These are phyloP conservation scores for Andrena bicolor DNA, from an alignment of 2,888 invertebrate species.

Conservation along the genomic window DNA sequence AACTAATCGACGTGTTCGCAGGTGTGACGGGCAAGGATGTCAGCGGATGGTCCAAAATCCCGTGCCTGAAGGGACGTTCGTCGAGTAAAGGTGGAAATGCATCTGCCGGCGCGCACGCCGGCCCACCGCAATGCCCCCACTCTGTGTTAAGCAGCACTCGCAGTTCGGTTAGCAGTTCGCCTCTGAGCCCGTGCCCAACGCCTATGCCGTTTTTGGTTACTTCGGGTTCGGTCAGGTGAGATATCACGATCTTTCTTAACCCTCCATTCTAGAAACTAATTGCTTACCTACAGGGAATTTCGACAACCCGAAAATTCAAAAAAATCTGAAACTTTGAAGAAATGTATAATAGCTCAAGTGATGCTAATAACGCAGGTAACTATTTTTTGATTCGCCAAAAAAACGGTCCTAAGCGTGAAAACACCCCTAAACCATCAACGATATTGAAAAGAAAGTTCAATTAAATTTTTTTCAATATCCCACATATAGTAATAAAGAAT, in stretches of 20 bases:
- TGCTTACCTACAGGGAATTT: no score
- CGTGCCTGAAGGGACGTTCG: constrained; percentile 78
- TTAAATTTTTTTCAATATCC: no score
- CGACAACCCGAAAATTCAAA: no score
- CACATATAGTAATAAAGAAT: no score
- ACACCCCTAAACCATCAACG: no score
- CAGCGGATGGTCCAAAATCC: constrained; percentile 80
- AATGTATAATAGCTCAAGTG: no score
- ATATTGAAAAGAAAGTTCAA: no score
- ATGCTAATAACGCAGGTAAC: no score
- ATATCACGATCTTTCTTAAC: background rate
- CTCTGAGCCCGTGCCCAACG: constrained; percentile 90
- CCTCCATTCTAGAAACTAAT: no score
- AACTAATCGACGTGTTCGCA: constrained; percentile 55
- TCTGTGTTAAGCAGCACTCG: constrained; percentile 89
- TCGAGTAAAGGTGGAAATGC: constrained; percentile 82
- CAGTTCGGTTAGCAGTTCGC: constrained; percentile 88
- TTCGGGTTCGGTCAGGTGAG: constrained; percentile 90
- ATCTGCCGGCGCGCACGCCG: constrained; percentile 82
- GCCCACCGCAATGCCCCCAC: constrained; percentile 90
- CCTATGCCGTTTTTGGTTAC: constrained; percentile 91
- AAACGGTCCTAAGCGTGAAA: no score
- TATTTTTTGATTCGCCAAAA: no score
- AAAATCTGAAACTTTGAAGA: no score
- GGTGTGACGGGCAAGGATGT: constrained; percentile 77